A percentile compares a stretch with the other conserved stretches of the same genome.
These are phyloP conservation scores for Macrobrachium rosenbergii DNA, from an alignment of 1,140 invertebrate species.

Conservation along the genomic window DNA sequence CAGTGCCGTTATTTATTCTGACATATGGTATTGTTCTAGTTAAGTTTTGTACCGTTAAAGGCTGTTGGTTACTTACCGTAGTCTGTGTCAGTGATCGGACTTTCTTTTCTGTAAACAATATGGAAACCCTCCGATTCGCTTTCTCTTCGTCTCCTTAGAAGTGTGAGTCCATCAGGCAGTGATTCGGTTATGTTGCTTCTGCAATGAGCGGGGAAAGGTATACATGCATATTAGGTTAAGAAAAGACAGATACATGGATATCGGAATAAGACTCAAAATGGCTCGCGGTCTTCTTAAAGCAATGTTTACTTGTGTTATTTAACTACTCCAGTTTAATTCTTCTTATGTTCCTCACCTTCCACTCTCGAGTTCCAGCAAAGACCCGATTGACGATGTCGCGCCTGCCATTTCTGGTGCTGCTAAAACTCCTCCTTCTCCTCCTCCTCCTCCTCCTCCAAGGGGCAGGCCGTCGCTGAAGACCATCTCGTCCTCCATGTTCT, in stretches of 20 bases:
- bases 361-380: no score
- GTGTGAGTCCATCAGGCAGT: conserved; percentile 45
- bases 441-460: conserved; percentile 42
- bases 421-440: conserved; percentile 26
- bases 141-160: conserved; percentile 35
- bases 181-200: conserved; percentile 25
- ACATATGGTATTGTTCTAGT: no score
- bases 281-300: background rate
- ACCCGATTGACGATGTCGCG: background rate
- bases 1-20: no score
- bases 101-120: conserved; percentile 42
- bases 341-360: no score
- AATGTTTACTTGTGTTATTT: background rate
- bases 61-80: conserved; percentile 28
- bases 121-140: conserved; percentile 51
- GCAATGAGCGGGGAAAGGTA: background rate
- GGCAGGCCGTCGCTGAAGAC: conserved; percentile 64
- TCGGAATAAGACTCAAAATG: background rate
- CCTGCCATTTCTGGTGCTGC: background rate
- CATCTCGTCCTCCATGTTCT: conserved; percentile 51
- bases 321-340: background rate
- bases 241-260: background rate
- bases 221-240: background rate
- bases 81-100: conserved; percentile 34
- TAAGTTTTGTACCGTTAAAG: background rate